phyloP scores from a whole-genome alignment of 2,888 invertebrate genomes.

The Synergus itoensis region DNA sequence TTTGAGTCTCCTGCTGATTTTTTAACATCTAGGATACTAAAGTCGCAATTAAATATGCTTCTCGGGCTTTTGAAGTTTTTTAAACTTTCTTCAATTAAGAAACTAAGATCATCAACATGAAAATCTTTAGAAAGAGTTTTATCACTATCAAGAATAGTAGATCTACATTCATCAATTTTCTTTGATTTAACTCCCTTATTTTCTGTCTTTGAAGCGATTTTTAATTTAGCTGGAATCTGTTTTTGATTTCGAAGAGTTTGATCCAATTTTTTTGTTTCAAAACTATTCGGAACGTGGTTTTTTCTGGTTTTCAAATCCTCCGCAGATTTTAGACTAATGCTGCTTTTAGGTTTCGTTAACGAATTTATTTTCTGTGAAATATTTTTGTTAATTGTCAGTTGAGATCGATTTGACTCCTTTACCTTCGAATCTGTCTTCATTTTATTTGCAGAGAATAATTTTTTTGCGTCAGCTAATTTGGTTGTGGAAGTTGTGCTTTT shows the following conservation, averaged over 20 bases:
- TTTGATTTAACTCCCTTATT: constrained; percentile 36
- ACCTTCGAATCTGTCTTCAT: background rate
- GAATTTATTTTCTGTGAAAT: background rate
- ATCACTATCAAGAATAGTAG: constrained; percentile 48
- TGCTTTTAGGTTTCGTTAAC: background rate
- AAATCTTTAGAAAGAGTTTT: constrained; percentile 14
- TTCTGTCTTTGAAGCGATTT: constrained; percentile 26
- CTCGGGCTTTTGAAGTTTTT: constrained; percentile 55
- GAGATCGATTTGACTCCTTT: background rate
- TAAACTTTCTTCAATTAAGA: constrained; percentile 56
- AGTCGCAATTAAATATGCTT: constrained; percentile 56
- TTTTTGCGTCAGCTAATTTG: background rate
- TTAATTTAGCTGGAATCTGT: background rate
- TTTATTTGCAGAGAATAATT: background rate
- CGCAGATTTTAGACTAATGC: background rate
- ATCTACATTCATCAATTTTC: constrained; percentile 49
- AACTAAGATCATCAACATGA: constrained; percentile 47
- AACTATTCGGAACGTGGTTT: background rate
- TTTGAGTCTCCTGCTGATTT: constrained; percentile 36
- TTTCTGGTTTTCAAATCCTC: background rate
- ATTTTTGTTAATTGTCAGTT: background rate
- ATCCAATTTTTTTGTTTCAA: background rate
- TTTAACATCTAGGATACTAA: constrained; percentile 47
- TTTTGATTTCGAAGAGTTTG: background rate
- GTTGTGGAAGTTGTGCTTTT: background rate